Base-by-base conservation (phyloP, 1,140 invertebrate species). In the Trichomalopsis sarcophagae region DNA sequence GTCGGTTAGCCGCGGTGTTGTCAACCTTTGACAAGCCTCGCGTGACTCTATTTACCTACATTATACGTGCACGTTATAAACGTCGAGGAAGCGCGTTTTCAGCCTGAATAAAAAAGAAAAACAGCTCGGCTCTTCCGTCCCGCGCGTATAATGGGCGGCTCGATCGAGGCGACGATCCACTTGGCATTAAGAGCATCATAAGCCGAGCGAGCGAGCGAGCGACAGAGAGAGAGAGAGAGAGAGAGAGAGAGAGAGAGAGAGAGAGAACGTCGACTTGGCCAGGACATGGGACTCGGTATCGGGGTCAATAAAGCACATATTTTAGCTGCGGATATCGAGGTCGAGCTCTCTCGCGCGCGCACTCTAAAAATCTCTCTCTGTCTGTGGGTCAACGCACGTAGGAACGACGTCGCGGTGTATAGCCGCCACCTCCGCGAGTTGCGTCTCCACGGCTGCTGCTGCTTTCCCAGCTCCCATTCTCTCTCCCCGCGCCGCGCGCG, bases 291-390 rank as follows among this genome's bases (percentile, higher is more conserved):
- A 62, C 40, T 30, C 50, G 27, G 55, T 66, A 79, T 66, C 55
- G 77, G 62, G 47, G 77, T 79, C 62, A 79, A 79, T 79, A 40
- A 30, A 78, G 76, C 76, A 33, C 76, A 78, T 55, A 78, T 78
- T 78, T 62, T 23, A 66, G 77, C 77, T n/a, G 40, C 40, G 14
- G 21, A 66, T 33, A 79, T 79, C 55, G 50, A 68, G 77, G 77
- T 79, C 77, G 77, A 14, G 76, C 76, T 40, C 23, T 27, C 69
- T 71, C 69, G 69, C 21, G 69, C 69, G 69, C 69, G 69, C 23
- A 71, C 23, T 27, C 69, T 27, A 33, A 74, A 36, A 74, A 74
- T 76, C 44, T 44, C 44, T 47, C 74, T 76, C n/a, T 50, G 10
- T 74, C 73, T 74, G 30, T 74, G 73, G 73, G 73, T 74, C 73